Conservation (phyloP, 2,888 invertebrate genomes). For the Microctonus aethiopoides region DNA sequence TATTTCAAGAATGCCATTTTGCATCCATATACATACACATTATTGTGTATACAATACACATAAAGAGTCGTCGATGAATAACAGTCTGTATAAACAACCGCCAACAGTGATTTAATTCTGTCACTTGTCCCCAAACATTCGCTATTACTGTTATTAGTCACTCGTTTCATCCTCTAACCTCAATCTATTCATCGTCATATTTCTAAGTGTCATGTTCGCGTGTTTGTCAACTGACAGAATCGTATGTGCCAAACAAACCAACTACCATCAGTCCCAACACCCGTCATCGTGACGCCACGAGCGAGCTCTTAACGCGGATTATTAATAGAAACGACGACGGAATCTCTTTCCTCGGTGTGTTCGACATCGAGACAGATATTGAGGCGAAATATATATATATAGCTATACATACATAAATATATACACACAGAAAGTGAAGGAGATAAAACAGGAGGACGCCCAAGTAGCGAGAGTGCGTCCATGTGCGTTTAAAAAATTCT, state of each 20-base stretch:
- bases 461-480: background rate
- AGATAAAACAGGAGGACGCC: background rate
- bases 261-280: slow-evolving; percentile 39
- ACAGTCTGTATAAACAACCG: slow-evolving; percentile 45
- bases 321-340: slow-evolving; percentile 53
- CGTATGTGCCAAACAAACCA: slow-evolving; percentile 59
- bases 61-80: slow-evolving; percentile 37
- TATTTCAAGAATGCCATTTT: slow-evolving; percentile 24
- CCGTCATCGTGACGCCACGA: slow-evolving; percentile 42
- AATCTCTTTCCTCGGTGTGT: slow-evolving; percentile 42
- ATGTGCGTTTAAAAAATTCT: slow-evolving; percentile 1
- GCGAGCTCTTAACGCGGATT: slow-evolving; percentile 44
- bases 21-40: background rate
- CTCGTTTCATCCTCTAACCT: slow-evolving; percentile 31
- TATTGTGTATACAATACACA: background rate
- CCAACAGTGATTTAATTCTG: slow-evolving; percentile 40
- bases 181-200: slow-evolving; percentile 11
- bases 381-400: background rate
- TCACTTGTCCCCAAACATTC: slow-evolving; percentile 37
- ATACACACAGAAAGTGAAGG: background rate
- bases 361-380: slow-evolving; percentile 10
- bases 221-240: slow-evolving; percentile 62
- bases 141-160: slow-evolving; percentile 26
- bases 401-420: background rate
- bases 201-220: slow-evolving; percentile 35